A percentile compares a stretch with the other conserved stretches of the same genome.
phyloP scores from a whole-genome alignment of 1,140 invertebrate genomes.

The Teleopsis dalmanni region DNA sequence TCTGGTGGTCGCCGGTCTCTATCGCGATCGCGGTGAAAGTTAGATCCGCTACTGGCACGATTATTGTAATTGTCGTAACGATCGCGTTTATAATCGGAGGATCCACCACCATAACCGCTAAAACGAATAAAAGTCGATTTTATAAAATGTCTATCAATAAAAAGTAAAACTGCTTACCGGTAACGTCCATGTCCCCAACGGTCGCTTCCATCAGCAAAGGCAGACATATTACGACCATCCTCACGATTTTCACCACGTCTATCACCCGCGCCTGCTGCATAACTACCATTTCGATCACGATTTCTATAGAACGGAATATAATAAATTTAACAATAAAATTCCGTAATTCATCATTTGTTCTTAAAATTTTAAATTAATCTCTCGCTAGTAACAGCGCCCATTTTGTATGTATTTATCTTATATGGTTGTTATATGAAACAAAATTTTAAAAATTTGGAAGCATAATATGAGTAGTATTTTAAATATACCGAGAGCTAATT shows the following conservation, averaged over 20 bases:
- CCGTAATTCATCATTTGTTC: not conserved
- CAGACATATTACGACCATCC: slow-evolving; percentile 3
- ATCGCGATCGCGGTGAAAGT: slow-evolving; percentile 49
- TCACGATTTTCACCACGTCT: too few relatives aligned
- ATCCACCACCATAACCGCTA: slow-evolving; percentile 22
- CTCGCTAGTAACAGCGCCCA: not conserved
- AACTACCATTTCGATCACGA: slow-evolving; percentile 26
- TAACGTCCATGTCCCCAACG: slow-evolving; percentile 29
- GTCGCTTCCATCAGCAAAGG: slow-evolving; percentile 5
- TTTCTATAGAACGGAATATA: slow-evolving; percentile 9
- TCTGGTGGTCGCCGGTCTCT: slow-evolving; percentile 47
- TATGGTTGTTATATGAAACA: not conserved
- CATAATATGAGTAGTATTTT: not conserved
- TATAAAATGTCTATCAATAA: not conserved
- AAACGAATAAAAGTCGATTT: not conserved
- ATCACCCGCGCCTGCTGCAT: not conserved
- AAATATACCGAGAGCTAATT: too few relatives aligned
- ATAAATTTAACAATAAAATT: not conserved
- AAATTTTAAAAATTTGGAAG: not conserved
- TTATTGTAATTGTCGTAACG: slow-evolving; percentile 31
- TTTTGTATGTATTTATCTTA: not conserved
- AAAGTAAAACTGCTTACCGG: slow-evolving; percentile 19
- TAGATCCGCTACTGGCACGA: slow-evolving; percentile 20
- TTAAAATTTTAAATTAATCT: not conserved
- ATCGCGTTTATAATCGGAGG: slow-evolving; percentile 35